A percentile compares a stretch with the other conserved stretches of the same genome.
These are phyloP conservation scores for Lithobates pipiens DNA, from an alignment of 2,797 vertebrate species.

Conservation along the genomic window DNA sequence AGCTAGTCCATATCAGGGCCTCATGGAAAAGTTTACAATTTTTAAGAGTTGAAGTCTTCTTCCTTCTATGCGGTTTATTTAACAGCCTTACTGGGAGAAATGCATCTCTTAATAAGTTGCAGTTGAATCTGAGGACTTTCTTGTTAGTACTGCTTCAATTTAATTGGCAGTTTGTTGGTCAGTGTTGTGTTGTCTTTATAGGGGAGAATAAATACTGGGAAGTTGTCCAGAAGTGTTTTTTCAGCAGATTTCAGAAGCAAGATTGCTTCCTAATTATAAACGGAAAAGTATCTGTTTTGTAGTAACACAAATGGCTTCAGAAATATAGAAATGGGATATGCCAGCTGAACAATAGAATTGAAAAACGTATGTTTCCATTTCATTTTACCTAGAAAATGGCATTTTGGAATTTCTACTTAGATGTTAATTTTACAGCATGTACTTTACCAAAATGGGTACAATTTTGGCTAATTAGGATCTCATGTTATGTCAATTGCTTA, in stretches of 20 bases:
- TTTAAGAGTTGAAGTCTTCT: no score
- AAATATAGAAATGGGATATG: constrained; percentile 16
- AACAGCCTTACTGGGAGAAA: neutral
- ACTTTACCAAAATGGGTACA: no score
- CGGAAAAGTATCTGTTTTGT: constrained; percentile 14
- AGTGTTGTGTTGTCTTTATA: neutral
- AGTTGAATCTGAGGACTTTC: constrained; percentile 2
- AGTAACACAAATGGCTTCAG: neutral
- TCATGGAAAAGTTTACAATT: no score
- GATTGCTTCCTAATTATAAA: constrained; percentile 26
- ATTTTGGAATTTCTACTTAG: neutral
- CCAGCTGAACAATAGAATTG: neutral
- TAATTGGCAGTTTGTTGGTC: constrained; percentile 31
- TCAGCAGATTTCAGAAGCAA: constrained; percentile 21
- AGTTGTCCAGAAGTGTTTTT: constrained; percentile 19
- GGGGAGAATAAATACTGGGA: constrained; percentile 5
- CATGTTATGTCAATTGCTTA: no score
- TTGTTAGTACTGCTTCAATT: constrained; percentile 17
- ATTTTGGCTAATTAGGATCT: no score
- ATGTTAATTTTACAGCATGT: no score
- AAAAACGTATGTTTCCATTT: neutral
- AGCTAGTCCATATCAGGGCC: no score
- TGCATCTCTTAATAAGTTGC: neutral
- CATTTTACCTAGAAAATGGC: neutral
- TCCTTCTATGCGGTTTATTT: neutral